phyloP scores from a whole-genome alignment of 1,140 invertebrate genomes.

The Anthonomus grandis region DNA sequence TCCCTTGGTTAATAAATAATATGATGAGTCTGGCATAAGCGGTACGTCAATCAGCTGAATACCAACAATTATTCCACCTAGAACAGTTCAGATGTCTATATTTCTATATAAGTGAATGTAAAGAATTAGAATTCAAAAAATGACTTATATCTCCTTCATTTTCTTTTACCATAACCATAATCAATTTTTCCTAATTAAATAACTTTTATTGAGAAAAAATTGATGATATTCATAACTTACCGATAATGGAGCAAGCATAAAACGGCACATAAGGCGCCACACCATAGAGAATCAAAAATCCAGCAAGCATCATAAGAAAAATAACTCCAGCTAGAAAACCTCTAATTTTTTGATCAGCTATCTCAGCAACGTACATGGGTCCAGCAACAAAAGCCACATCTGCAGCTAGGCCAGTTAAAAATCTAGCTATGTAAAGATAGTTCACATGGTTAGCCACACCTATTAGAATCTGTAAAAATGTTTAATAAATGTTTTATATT shows the following conservation, averaged over 20 bases:
- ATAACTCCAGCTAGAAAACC: constrained; percentile 38
- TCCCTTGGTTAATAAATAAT: constrained; percentile 33
- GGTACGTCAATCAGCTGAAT: constrained; percentile 24
- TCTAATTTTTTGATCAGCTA: constrained; percentile 42
- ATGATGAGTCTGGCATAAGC: constrained; percentile 34
- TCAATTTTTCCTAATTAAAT: neutral
- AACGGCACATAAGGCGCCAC: constrained; percentile 36
- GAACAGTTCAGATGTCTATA: neutral
- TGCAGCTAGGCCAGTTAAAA: constrained; percentile 36
- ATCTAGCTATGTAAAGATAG: constrained; percentile 53
- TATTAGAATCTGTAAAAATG: constrained; percentile 46
- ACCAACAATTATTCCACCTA: constrained; percentile 2
- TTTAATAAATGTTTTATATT: no score
- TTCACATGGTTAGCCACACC: constrained; percentile 47
- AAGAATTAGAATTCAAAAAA: neutral
- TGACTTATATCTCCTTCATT: constrained; percentile 15
- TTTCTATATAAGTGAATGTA: neutral
- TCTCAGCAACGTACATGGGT: constrained; percentile 44
- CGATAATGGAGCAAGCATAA: constrained; percentile 33
- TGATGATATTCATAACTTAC: no score
- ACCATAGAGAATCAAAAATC: constrained; percentile 33
- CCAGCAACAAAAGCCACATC: constrained; percentile 40
- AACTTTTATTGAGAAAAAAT: neutral
- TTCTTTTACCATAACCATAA: constrained; percentile 30
- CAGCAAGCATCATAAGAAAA: constrained; percentile 40